Conservation (phyloP, 1,140 invertebrate species). For the Rhynchophorus ferrugineus region DNA sequence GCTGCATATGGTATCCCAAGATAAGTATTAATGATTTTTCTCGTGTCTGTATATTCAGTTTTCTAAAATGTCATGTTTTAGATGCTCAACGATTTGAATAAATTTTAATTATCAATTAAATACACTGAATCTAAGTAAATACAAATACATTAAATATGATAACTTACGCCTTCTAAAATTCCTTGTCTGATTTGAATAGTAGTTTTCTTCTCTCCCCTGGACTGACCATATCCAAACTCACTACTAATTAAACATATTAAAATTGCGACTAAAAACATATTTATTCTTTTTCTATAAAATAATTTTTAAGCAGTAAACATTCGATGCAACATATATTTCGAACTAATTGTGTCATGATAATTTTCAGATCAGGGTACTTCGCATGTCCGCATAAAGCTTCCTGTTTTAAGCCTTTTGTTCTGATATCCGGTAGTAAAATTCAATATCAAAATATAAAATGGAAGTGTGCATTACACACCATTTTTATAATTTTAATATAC, state of each 20-base stretch:
- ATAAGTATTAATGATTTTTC: slow-evolving; percentile 19
- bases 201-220: slow-evolving; percentile 20
- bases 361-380: not conserved
- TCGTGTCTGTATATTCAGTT: slow-evolving; percentile 19
- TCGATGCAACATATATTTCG: not conserved
- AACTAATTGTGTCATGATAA: not conserved
- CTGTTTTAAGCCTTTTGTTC: slow-evolving; percentile 5
- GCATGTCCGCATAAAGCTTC: slow-evolving; percentile 3
- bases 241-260: not conserved
- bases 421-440: slow-evolving; percentile 2
- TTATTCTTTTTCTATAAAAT: not conserved
- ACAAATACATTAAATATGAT: not conserved
- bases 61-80: not conserved
- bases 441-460: not conserved
- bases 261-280: slow-evolving; percentile 1
- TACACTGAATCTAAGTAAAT: not conserved
- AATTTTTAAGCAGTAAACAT: not conserved
- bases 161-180: slow-evolving; percentile 22
- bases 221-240: not conserved
- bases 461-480: not conserved
- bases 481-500: not conserved
- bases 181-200: slow-evolving; percentile 23
- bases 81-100: too few species aligned
- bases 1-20: slow-evolving; percentile 29
- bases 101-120: not conserved